phyloP scores from a whole-genome alignment of 1,140 invertebrate genomes.

The Platorchestia sp. region DNA sequence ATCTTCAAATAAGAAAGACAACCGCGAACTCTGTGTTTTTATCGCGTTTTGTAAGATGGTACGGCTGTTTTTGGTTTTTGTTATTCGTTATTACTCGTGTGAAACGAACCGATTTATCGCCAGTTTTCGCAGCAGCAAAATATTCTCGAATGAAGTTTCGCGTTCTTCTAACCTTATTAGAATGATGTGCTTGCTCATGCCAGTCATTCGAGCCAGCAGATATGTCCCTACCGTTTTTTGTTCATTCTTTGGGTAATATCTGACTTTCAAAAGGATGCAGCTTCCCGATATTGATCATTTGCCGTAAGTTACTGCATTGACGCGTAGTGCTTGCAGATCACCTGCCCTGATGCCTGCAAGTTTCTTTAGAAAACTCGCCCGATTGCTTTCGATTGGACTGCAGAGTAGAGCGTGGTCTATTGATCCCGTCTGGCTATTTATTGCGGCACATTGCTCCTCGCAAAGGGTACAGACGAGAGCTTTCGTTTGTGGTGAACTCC shows the following conservation, averaged over 20 bases:
- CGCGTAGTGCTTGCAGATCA: not conserved
- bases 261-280: not conserved
- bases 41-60: not conserved
- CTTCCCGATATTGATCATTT: not conserved
- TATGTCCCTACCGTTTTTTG: not conserved
- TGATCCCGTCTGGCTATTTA: not conserved
- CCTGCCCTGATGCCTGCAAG: not conserved
- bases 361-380: not conserved
- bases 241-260: not conserved
- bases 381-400: not conserved
- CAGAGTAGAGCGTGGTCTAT: not conserved
- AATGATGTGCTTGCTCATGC: not conserved
- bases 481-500: not conserved
- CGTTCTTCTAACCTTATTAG: not conserved
- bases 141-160: not conserved
- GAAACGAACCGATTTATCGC: too few species aligned
- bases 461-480: not conserved
- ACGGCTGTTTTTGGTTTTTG: not conserved
- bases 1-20: not conserved
- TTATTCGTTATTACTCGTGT: not conserved
- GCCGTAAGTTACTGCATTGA: not conserved
- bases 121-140: not conserved
- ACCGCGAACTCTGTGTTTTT: not conserved
- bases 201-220: not conserved
- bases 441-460: not conserved